These are phyloP conservation scores for Itoplectis maculator DNA, from an alignment of 2,888 invertebrate genomes.

Conservation along the genomic window DNA sequence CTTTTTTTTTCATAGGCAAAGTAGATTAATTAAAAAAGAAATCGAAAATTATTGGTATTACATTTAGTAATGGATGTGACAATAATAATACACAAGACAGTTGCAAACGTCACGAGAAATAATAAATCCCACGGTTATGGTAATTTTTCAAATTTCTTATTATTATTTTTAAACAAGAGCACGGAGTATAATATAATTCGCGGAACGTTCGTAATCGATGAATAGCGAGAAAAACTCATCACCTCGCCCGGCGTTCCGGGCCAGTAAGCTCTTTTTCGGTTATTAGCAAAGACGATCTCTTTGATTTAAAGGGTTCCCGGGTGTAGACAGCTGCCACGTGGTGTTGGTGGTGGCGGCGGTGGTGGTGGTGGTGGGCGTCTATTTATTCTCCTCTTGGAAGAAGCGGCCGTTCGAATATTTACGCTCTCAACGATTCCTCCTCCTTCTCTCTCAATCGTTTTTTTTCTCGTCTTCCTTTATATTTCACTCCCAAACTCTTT, in stretches of 20 bases:
- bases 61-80: background rate
- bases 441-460: slow-evolving; percentile 24
- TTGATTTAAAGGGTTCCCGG: slow-evolving; percentile 74
- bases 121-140: slow-evolving; percentile 13
- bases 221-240: slow-evolving; percentile 62
- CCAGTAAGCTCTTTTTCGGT: slow-evolving; percentile 69
- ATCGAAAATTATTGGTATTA: background rate
- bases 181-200: slow-evolving; percentile 61
- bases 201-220: slow-evolving; percentile 68
- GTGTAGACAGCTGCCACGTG: slow-evolving; percentile 78
- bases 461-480: slow-evolving; percentile 51
- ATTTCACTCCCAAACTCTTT: slow-evolving; percentile 64
- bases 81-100: background rate
- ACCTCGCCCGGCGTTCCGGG: slow-evolving; percentile 51
- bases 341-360: no score
- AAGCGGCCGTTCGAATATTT: slow-evolving; percentile 73
- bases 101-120: background rate
- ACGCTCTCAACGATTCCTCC: slow-evolving; percentile 61
- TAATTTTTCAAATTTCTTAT: no score
- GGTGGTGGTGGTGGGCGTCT: slow-evolving; percentile 74
- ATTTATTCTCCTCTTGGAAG: slow-evolving; percentile 78
- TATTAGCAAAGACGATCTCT: slow-evolving; percentile 75
- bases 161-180: slow-evolving; percentile 36
- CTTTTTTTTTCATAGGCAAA: background rate
- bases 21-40: background rate